These are phyloP conservation scores for Reinhardtius hippoglossoides DNA, from an alignment of 2,113 vertebrate species.

Conservation along the genomic window DNA sequence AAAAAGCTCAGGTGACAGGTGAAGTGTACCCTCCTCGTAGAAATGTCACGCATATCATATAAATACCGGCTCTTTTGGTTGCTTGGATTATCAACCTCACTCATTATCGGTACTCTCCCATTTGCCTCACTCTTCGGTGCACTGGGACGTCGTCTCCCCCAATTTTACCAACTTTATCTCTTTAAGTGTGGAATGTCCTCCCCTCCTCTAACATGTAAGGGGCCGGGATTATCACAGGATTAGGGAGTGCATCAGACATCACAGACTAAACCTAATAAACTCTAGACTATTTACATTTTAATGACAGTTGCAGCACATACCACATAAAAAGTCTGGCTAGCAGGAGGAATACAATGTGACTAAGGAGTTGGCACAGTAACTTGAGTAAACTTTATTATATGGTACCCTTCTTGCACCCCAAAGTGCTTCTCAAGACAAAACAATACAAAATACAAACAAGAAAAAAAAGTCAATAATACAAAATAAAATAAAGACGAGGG, in stretches of 20 bases:
- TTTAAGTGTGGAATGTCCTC: conserved; percentile 31
- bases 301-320: not conserved
- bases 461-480: not conserved
- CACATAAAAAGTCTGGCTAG: not conserved
- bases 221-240: conserved; percentile 72
- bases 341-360: not conserved
- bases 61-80: conserved; percentile 50
- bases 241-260: conserved; percentile 41
- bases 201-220: conserved; percentile 63
- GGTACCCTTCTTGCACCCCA: not conserved
- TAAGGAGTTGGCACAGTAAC: not conserved
- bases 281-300: conserved; percentile 20
- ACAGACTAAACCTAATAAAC: not conserved
- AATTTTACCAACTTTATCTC: conserved; percentile 4
- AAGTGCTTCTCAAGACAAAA: not conserved
- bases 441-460: not conserved
- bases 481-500: not conserved
- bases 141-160: conserved; percentile 23
- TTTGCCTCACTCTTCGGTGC: conserved; percentile 15
- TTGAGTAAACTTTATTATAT: not conserved
- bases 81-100: not conserved
- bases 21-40: conserved; percentile 9
- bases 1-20: conserved; percentile 51
- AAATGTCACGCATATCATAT: not conserved
- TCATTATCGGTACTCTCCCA: conserved; percentile 24